Evolutionary conservation across 2,797 vertebrate species (phyloP).

Genomic region (Lerista edwardsae): DNA sequence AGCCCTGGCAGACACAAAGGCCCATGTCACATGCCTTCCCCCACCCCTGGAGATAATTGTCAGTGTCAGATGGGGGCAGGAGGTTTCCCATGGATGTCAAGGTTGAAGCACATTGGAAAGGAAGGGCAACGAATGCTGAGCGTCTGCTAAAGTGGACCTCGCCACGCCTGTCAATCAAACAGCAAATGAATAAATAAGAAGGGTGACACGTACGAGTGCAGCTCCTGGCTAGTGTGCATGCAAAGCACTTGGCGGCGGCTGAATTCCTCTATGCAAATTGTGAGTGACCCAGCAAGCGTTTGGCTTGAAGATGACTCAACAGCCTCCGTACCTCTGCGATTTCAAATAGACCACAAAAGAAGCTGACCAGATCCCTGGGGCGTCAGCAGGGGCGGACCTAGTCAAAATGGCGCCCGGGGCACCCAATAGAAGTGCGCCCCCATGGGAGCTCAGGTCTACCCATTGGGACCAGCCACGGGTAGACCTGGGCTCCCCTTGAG

Average conservation of each 20-base stretch:
- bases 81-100: neutral
- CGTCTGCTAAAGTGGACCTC: neutral
- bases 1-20: constrained; percentile 39
- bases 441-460: no score
- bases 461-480: no score
- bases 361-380: neutral
- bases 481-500: no score
- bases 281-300: neutral
- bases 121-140: neutral
- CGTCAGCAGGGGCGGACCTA: no score
- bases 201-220: neutral
- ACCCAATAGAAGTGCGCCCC: no score
- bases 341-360: neutral
- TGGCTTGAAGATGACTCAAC: no score
- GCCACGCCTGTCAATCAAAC: neutral
- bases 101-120: neutral
- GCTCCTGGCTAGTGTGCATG: neutral
- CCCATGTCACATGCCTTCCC: constrained; percentile 8
- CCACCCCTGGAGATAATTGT: constrained; percentile 43
- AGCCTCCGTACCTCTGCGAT: neutral
- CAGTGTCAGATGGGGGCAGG: constrained; percentile 33
- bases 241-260: fast-evolving
- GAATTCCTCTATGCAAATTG: neutral
- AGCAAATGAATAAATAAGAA: constrained; percentile 23
- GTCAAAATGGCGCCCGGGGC: no score